phyloP scores from a whole-genome alignment of 2,113 vertebrate species.

The Poeciliopsis retropinna region DNA sequence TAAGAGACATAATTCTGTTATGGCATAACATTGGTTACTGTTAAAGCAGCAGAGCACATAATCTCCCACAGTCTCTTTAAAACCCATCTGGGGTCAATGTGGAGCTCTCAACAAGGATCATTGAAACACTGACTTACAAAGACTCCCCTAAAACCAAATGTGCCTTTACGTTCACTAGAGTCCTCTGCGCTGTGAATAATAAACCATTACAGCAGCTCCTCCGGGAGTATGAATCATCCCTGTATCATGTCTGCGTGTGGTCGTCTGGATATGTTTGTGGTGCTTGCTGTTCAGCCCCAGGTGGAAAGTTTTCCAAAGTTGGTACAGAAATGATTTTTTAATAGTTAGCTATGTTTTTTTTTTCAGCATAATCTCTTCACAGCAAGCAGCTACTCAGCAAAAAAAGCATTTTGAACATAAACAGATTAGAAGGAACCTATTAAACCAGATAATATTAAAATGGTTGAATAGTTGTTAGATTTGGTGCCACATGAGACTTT shows the following conservation, averaged over 20 bases:
- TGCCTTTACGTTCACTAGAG: conserved; percentile 23
- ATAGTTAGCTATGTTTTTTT: neutral
- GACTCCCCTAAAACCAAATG: conserved; percentile 15
- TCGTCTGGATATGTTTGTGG: conserved; percentile 45
- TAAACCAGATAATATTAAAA: neutral
- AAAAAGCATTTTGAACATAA: neutral
- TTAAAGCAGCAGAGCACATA: conserved; percentile 6
- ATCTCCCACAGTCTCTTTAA: conserved; percentile 18
- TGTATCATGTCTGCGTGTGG: conserved; percentile 68
- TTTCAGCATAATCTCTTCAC: neutral
- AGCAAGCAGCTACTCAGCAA: neutral
- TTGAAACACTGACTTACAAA: conserved; percentile 34
- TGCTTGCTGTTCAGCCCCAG: conserved; percentile 25
- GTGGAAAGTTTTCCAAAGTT: conserved; percentile 33
- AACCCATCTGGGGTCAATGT: conserved; percentile 67
- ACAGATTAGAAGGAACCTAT: neutral
- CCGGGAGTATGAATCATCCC: conserved; percentile 59
- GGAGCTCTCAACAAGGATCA: conserved; percentile 30
- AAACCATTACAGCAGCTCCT: conserved; percentile 50
- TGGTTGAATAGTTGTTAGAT: neutral
- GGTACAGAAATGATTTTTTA: conserved; percentile 7
- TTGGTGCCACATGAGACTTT: conserved; percentile 8
- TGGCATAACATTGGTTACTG: conserved; percentile 12
- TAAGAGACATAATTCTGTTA: conserved; percentile 3
- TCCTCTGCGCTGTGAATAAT: conserved; percentile 57